These are phyloP conservation scores for Piprites chloris DNA, from an alignment of 2,113 vertebrate species.

Conservation along the genomic window DNA sequence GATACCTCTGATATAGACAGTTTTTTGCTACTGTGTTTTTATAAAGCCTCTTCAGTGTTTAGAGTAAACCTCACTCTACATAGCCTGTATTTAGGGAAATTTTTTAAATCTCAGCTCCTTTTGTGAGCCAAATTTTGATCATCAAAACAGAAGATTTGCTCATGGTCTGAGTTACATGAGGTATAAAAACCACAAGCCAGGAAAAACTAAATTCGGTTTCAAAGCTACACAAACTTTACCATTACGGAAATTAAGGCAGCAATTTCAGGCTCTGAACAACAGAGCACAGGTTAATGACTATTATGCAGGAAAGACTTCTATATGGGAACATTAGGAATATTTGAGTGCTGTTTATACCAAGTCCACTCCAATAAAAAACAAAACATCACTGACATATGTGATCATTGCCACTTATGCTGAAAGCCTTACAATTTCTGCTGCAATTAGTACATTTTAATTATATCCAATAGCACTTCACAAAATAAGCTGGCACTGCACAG, in stretches of 20 bases:
- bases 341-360: not conserved
- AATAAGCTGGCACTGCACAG: not conserved
- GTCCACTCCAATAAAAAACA: not conserved
- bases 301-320: not conserved
- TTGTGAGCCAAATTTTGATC: not conserved
- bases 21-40: not conserved
- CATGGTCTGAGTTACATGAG: not conserved
- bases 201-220: not conserved
- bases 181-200: not conserved
- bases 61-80: not conserved
- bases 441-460: not conserved
- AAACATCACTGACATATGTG: not conserved
- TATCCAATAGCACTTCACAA: not conserved
- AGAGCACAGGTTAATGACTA: not conserved
- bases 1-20: rapidly evolving
- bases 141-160: not conserved
- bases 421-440: not conserved
- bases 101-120: not conserved
- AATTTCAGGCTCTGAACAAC: not conserved
- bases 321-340: not conserved
- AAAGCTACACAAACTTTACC: not conserved
- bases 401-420: not conserved
- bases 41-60: not conserved
- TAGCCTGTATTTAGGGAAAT: not conserved
- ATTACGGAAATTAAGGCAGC: not conserved